phyloP scores from a whole-genome alignment of 2,113 vertebrate species.

The Pleuronectes platessa region DNA sequence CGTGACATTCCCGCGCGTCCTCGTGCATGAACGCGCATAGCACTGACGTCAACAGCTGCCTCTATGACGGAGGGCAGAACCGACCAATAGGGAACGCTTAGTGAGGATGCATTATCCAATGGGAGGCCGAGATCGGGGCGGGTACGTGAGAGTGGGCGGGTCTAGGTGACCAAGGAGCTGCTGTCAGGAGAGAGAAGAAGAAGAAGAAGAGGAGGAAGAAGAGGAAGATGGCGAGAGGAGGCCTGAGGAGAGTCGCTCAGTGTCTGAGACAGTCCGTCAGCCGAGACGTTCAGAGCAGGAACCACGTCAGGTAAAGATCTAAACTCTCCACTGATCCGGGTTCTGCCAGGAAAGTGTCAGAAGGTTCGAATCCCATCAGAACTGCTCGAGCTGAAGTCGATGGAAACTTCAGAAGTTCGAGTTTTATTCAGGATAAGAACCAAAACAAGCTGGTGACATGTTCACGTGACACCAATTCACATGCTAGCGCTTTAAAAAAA shows the following conservation, averaged over 20 bases:
- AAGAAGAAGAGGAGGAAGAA: conserved; percentile 69
- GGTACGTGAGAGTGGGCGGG: conserved; percentile 9
- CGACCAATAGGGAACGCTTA: conserved; percentile 55
- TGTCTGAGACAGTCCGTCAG: conserved; percentile 69
- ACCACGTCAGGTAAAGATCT: conserved; percentile 72
- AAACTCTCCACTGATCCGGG: background rate
- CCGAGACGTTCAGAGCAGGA: conserved; percentile 68
- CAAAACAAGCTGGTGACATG: background rate
- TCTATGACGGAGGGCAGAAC: background rate
- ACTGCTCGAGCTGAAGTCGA: too few species aligned
- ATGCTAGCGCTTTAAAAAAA: too few species aligned
- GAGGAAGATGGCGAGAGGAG: conserved; percentile 84
- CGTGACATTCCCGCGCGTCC: conserved; percentile 72
- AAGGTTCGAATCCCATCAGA: background rate
- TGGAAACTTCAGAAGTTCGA: too few species aligned
- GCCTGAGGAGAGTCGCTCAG: conserved; percentile 73
- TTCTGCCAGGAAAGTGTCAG: too few species aligned
- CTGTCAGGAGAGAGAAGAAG: conserved; percentile 7
- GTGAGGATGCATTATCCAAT: conserved; percentile 43
- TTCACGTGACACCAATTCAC: background rate
- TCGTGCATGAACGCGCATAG: background rate
- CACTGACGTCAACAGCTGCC: conserved; percentile 14
- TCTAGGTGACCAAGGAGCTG: background rate
- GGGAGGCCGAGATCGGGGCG: fast-evolving
- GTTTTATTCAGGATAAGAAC: background rate